These are phyloP conservation scores for Brachionus calyciflorus DNA, from an alignment of 1,140 invertebrate species.

Conservation along the genomic window DNA sequence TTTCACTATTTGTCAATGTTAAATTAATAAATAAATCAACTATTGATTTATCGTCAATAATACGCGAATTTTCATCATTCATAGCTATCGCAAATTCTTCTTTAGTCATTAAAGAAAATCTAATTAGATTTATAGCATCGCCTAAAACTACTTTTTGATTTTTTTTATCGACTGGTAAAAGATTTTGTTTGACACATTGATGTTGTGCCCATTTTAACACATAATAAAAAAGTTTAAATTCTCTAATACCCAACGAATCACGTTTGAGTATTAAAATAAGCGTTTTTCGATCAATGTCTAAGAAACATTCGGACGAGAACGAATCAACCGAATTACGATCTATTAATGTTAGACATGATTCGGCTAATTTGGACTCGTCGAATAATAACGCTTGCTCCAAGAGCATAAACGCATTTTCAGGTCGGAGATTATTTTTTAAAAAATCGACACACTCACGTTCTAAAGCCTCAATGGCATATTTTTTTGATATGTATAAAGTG, in stretches of 20 bases:
- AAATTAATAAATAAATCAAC: slow-evolving; percentile 79
- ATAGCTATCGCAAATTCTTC: slow-evolving; percentile 75
- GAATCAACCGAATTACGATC: slow-evolving; percentile 80
- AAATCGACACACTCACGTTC: slow-evolving; percentile 82
- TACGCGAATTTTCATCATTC: slow-evolving; percentile 69
- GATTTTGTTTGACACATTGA: slow-evolving; percentile 19
- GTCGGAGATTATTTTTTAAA: slow-evolving; percentile 73
- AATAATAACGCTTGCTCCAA: slow-evolving; percentile 75
- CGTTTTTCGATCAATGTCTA: slow-evolving; percentile 79
- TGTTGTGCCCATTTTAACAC: slow-evolving; percentile 48
- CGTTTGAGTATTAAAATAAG: slow-evolving; percentile 75
- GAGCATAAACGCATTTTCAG: slow-evolving; percentile 81
- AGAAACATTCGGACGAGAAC: slow-evolving; percentile 77
- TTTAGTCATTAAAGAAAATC: slow-evolving; percentile 81
- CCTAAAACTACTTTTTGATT: slow-evolving; percentile 72
- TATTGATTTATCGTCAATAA: slow-evolving; percentile 73
- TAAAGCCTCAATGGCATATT: slow-evolving; percentile 77
- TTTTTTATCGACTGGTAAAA: slow-evolving; percentile 63
- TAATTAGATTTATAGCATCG: slow-evolving; percentile 69
- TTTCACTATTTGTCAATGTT: slow-evolving; percentile 58
- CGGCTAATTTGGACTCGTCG: slow-evolving; percentile 75
- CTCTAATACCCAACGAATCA: slow-evolving; percentile 76
- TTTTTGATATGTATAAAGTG: slow-evolving; percentile 75
- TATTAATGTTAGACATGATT: slow-evolving; percentile 77
- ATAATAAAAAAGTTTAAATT: slow-evolving; percentile 76